A percentile compares a stretch with the other conserved stretches of the same genome.
phyloP scores from a whole-genome alignment of 2,888 invertebrate species.

The Ormyrus nitidulus region DNA sequence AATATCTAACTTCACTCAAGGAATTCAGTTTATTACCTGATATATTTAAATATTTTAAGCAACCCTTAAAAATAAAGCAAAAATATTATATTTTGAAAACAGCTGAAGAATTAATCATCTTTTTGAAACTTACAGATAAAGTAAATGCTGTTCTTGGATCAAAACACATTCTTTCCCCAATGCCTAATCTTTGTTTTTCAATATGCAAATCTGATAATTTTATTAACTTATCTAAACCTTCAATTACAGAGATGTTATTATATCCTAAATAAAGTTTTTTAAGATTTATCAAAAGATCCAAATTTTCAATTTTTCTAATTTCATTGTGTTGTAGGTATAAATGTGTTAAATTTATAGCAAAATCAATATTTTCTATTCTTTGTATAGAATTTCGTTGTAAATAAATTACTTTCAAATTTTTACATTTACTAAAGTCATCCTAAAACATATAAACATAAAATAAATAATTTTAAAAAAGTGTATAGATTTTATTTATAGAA shows the following conservation, averaged over 20 bases:
- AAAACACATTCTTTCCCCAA: conserved; percentile 80
- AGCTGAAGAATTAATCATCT: conserved; percentile 3
- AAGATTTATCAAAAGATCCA: conserved; percentile 80
- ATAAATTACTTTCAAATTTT: conserved; percentile 81
- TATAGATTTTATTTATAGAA: conserved; percentile 3
- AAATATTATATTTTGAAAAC: conserved; percentile 3
- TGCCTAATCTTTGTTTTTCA: conserved; percentile 80
- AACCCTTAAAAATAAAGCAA: conserved; percentile 73
- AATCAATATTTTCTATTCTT: conserved; percentile 84
- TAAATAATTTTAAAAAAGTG: background rate
- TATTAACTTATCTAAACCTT: conserved; percentile 80
- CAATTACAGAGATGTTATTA: conserved; percentile 83
- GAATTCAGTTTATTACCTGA: conserved; percentile 80
- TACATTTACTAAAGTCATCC: conserved; percentile 72
- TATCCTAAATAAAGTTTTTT: conserved; percentile 87
- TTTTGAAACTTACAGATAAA: conserved; percentile 77
- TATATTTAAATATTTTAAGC: conserved; percentile 80
- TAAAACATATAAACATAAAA: conserved; percentile 58
- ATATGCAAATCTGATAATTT: conserved; percentile 82
- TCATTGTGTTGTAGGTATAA: conserved; percentile 87
- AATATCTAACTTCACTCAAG: conserved; percentile 77
- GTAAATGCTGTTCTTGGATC: conserved; percentile 80
- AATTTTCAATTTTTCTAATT: conserved; percentile 82
- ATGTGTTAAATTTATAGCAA: conserved; percentile 81
- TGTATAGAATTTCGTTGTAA: conserved; percentile 88